These are phyloP conservation scores for Dryocosmus kuriphilus DNA, from an alignment of 2,888 invertebrate species.

Conservation along the genomic window DNA sequence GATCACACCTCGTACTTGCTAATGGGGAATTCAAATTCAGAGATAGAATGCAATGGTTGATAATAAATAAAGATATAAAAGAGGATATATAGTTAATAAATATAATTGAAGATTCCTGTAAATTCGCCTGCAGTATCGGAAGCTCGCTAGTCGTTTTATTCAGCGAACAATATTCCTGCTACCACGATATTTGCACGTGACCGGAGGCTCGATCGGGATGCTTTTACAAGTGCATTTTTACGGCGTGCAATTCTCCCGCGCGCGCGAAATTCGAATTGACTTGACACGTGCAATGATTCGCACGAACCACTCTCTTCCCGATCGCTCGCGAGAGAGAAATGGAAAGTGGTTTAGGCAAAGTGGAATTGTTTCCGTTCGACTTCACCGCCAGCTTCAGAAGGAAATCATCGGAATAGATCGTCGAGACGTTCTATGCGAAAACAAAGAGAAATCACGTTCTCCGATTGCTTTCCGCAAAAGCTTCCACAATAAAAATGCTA, in stretches of 20 bases:
- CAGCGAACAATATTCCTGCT: constrained; percentile 51
- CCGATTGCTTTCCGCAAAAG: constrained; percentile 40
- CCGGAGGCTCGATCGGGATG: constrained; percentile 51
- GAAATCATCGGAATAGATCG: constrained; percentile 35
- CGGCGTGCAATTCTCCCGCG: constrained; percentile 47
- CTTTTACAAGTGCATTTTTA: constrained; percentile 61
- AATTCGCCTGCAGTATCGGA: constrained; percentile 29
- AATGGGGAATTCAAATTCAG: background rate
- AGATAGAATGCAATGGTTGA: background rate
- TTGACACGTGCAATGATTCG: constrained; percentile 59
- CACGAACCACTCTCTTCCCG: constrained; percentile 48
- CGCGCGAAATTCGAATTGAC: constrained; percentile 59
- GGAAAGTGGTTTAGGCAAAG: constrained; percentile 53
- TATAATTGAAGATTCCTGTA: constrained; percentile 24
- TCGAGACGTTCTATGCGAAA: background rate
- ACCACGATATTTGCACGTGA: constrained; percentile 59
- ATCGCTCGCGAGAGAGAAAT: constrained; percentile 52
- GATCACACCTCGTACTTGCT: no score
- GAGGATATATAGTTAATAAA: background rate
- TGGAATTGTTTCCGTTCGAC: constrained; percentile 45
- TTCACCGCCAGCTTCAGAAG: constrained; percentile 30
- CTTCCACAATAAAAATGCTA: background rate
- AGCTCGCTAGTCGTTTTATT: constrained; percentile 46
- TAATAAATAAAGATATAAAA: background rate
- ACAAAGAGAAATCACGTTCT: constrained; percentile 43